A percentile compares a stretch with the other conserved stretches of the same genome.
Conservation (phyloP, 2,888 invertebrate species). For the Spatulosminthurus flaviceps region DNA sequence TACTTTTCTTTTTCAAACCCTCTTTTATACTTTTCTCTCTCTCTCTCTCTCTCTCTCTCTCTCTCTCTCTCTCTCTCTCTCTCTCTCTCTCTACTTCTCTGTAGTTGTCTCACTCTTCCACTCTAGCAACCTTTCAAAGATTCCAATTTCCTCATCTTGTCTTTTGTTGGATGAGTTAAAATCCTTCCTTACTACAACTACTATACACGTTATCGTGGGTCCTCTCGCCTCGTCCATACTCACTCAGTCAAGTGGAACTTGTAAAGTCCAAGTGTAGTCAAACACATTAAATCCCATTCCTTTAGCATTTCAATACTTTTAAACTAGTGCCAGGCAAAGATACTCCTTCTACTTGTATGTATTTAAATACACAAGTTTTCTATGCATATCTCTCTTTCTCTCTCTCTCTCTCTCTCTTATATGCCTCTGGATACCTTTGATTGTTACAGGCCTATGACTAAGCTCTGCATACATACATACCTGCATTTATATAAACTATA, state of each 20-base stretch:
- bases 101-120: neutral
- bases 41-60: no score
- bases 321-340: no score
- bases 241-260: neutral
- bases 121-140: neutral
- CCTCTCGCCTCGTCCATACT: neutral
- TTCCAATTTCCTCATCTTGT: neutral
- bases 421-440: no score
- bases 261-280: neutral
- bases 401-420: no score
- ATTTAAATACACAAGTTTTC: no score
- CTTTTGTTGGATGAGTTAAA: neutral
- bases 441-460: no score
- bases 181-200: neutral
- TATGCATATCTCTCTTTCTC: no score
- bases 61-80: neutral
- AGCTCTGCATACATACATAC: neutral
- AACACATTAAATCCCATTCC: neutral
- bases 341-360: no score
- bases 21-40: slow-evolving; percentile 15
- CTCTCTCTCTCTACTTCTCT: neutral
- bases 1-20: neutral
- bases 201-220: neutral
- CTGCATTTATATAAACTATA: neutral
- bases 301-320: no score